Evolutionary conservation across 2,888 invertebrate species (phyloP), one percentile per base, ranked within the genome.

Genomic region (Reticulitermes lucifugus): DNA sequence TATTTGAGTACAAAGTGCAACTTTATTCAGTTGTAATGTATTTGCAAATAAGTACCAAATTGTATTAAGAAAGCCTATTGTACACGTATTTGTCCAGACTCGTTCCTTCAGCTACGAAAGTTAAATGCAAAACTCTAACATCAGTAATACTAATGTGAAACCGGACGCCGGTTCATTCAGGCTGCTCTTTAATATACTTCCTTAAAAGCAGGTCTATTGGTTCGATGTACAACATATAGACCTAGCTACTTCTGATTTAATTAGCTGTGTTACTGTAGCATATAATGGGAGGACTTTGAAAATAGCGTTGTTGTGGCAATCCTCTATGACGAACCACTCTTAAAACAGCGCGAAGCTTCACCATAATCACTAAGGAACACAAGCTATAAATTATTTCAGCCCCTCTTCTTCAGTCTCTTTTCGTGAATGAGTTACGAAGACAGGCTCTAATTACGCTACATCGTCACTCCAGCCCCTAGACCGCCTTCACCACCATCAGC

Each of bases 321-420:
- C 65, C 25, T 6, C 25, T n/a, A 73, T 41, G 73, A 73, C 12
- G 6, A 73, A 41, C 73, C 7, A 73, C 73, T 10, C 35, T 29
- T 41, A 21, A 73, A 73, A 41, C 73, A 41, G 6, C 41, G 5
- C 21, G 29, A 18, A 35, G 25, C 35, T 41, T 73, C 41, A 73
- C 29, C 73, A 41, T 73, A 73, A 73, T 73, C 73, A 41, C 41
- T 21, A 73, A 41, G 29, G 22, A 25, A 73, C 73, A 41, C 41
- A 6, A 41, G 73, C 73, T 73, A 73, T 73, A 73, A 73, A 73
- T 73, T 73, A 73, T 51, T 77, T 77, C 77, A 51, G n/a, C 77
- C 77, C 43, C 46, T 46, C 41, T 43, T 22, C 12, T 77, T 77
- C 77, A 46, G n/a, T 43, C 77, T n/a, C 77, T 77, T 46, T 46